Evolutionary conservation across 2,888 invertebrate genomes (phyloP).

Genomic region (Cheilosia variabilis): DNA sequence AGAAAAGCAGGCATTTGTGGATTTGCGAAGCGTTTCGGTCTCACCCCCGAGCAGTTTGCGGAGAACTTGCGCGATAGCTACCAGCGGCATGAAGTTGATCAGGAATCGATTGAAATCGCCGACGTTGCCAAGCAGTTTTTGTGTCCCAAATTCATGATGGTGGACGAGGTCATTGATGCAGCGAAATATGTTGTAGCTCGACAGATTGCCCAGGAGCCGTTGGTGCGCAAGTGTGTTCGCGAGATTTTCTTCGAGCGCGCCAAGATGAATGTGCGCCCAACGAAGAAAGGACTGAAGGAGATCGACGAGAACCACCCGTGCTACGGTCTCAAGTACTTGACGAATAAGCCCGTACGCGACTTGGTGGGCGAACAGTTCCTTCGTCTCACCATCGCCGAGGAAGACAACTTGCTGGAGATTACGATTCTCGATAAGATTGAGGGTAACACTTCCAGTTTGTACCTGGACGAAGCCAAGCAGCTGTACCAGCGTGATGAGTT

Average conservation of each 20-base stretch:
- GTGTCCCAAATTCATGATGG: conserved; percentile 87
- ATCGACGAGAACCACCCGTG: conserved; percentile 97
- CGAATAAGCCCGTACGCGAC: conserved; percentile 95
- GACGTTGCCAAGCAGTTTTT: conserved; percentile 92
- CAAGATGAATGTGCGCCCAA: conserved; percentile 91
- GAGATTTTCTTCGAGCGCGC: conserved; percentile 95
- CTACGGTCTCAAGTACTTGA: conserved; percentile 94
- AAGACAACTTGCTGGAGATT: conserved; percentile 91
- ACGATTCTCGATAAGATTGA: conserved; percentile 90
- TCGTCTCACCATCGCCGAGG: conserved; percentile 91
- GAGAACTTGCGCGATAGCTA: conserved; percentile 98
- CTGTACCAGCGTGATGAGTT: conserved; percentile 91
- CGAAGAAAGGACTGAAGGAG: conserved; percentile 95
- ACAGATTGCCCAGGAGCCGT: conserved; percentile 95
- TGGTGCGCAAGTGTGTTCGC: conserved; percentile 92
- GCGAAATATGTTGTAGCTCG: conserved; percentile 97
- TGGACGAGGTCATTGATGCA: conserved; percentile 94
- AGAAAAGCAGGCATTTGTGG: conserved; percentile 93
- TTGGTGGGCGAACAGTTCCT: conserved; percentile 95
- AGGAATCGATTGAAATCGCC: conserved; percentile 92
- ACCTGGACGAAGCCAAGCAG: conserved; percentile 95
- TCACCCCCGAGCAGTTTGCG: conserved; percentile 96
- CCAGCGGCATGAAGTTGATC: conserved; percentile 97
- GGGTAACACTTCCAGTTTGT: conserved; percentile 90
- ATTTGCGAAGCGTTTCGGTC: conserved; percentile 95